Evolutionary conservation across 2,888 invertebrate genomes (phyloP).

Genomic region (Criorhina ranunculi): DNA sequence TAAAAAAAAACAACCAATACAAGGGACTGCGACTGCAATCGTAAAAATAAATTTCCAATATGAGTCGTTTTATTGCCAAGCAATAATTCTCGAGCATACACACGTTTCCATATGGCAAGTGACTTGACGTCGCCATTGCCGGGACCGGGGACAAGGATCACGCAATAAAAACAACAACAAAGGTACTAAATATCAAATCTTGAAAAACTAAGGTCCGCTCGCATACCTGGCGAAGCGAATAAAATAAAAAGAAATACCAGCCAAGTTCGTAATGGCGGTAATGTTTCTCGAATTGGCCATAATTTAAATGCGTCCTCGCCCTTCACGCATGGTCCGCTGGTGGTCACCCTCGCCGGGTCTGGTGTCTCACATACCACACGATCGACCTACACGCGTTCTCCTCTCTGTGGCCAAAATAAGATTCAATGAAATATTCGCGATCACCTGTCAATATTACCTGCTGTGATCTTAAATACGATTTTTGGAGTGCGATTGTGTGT

Average conservation of each 20-base stretch:
- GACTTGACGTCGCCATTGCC: slow-evolving; percentile 8
- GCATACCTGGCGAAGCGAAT: slow-evolving; percentile 44
- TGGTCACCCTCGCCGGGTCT: background rate
- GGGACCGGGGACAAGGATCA: slow-evolving; percentile 60
- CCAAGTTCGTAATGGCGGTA: slow-evolving; percentile 78
- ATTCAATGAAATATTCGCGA: slow-evolving; percentile 81
- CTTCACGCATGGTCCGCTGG: slow-evolving; percentile 15
- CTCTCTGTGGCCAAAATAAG: slow-evolving; percentile 66
- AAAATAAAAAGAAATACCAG: slow-evolving; percentile 70
- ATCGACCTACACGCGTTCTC: slow-evolving; percentile 49
- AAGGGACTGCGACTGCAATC: slow-evolving; percentile 76
- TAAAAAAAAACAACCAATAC: slow-evolving; percentile 40
- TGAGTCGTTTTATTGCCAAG: slow-evolving; percentile 78
- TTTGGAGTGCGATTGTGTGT: slow-evolving; percentile 46
- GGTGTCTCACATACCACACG: slow-evolving; percentile 10
- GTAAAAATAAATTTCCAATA: slow-evolving; percentile 80
- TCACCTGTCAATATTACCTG: slow-evolving; percentile 81
- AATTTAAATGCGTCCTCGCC: slow-evolving; percentile 78
- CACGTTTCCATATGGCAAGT: slow-evolving; percentile 70
- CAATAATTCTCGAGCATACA: slow-evolving; percentile 77
- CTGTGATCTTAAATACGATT: slow-evolving; percentile 79
- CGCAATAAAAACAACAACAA: slow-evolving; percentile 57
- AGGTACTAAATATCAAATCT: slow-evolving; percentile 63
- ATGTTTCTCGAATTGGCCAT: slow-evolving; percentile 79
- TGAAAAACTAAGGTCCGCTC: slow-evolving; percentile 47